Evolutionary conservation across 2,113 vertebrate genomes (phyloP).

Genomic region (Pluvianellus socialis): DNA sequence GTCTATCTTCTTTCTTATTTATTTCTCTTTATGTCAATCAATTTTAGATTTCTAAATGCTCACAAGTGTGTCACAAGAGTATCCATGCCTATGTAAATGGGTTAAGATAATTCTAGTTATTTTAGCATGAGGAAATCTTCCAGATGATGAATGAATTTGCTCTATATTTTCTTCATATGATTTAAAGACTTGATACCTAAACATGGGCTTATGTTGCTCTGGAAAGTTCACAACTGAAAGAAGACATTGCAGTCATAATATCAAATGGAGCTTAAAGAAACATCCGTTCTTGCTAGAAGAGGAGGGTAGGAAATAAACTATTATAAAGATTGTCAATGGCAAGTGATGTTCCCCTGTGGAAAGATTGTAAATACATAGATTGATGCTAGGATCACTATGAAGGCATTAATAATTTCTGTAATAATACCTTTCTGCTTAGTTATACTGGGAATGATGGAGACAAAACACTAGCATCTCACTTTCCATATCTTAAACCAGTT

Average conservation of each 20-base stretch:
- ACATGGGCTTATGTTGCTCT: not conserved
- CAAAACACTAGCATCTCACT: not conserved
- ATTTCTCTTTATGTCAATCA: not conserved
- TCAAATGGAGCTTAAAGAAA: not conserved
- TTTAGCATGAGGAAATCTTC: not conserved
- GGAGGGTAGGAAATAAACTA: not conserved
- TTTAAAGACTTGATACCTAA: not conserved
- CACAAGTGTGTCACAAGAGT: not conserved
- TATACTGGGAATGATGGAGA: not conserved
- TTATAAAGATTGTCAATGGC: not conserved
- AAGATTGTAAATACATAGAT: not conserved
- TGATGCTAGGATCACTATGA: not conserved
- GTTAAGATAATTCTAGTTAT: not conserved
- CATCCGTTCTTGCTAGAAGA: not conserved
- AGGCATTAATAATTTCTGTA: not conserved
- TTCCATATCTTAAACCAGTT: not conserved
- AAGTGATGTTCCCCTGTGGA: not conserved
- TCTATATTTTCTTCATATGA: not conserved
- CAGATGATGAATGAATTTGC: not conserved
- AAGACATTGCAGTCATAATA: not conserved
- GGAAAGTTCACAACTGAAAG: not conserved
- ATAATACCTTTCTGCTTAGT: not conserved
- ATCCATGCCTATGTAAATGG: not conserved
- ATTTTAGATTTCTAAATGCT: not conserved
- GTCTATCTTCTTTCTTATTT: not conserved